Conservation (phyloP, 2,888 invertebrate species). For the Tuta absoluta region DNA sequence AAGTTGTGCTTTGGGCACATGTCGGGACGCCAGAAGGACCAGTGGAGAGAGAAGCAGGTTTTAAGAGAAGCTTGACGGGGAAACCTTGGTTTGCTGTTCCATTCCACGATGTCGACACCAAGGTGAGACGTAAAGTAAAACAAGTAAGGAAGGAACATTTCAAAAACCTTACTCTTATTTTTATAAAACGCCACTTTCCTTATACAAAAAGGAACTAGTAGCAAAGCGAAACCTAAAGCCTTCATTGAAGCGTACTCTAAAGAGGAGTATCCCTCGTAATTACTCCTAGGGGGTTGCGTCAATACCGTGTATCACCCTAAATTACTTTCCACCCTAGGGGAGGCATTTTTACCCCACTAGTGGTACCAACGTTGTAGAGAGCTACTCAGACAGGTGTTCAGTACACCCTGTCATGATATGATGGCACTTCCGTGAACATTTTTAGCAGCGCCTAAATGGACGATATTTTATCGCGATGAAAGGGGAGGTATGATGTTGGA, state of each 20-base stretch:
- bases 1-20: constrained; percentile 86
- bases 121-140: too few species aligned
- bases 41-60: constrained; percentile 84
- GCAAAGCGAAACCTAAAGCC: constrained; percentile 7
- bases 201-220: neutral
- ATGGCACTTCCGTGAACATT: constrained; percentile 18
- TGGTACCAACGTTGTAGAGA: too few species aligned
- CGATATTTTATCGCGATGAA: constrained; percentile 7
- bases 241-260: constrained; percentile 26
- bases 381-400: constrained; percentile 52
- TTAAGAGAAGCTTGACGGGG: constrained; percentile 82
- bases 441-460: constrained; percentile 9
- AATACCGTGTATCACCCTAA: constrained; percentile 67
- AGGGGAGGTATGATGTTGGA: neutral
- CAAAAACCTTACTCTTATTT: neutral
- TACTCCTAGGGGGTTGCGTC: constrained; percentile 45
- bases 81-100: constrained; percentile 87
- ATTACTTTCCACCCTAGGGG: constrained; percentile 65
- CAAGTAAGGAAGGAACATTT: too few species aligned
- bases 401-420: constrained; percentile 34
- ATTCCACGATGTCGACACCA: constrained; percentile 85
- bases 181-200: neutral
- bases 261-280: constrained; percentile 44
- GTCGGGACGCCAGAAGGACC: constrained; percentile 81
- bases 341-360: constrained; percentile 45